phyloP scores from a whole-genome alignment of 2,888 invertebrate genomes.

The Lasioglossum calceatum region DNA sequence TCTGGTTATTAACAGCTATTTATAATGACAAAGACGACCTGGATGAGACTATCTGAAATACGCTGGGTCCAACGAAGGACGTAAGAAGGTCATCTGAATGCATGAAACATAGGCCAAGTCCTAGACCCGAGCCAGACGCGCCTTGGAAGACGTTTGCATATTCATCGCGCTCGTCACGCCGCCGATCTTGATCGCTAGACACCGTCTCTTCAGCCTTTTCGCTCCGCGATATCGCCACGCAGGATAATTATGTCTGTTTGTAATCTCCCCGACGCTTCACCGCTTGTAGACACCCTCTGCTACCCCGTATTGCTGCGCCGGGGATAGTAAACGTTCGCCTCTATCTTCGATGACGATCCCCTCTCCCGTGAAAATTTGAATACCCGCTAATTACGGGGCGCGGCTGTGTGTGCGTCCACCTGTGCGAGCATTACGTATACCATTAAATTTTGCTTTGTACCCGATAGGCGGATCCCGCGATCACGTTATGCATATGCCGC shows the following conservation, averaged over 20 bases:
- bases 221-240: slow-evolving; percentile 34
- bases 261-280: slow-evolving; percentile 55
- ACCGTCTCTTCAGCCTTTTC: slow-evolving; percentile 21
- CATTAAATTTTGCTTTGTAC: slow-evolving; percentile 55
- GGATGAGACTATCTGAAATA: neutral
- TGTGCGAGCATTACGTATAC: slow-evolving; percentile 29
- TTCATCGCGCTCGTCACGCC: slow-evolving; percentile 73
- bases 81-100: slow-evolving; percentile 81
- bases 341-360: slow-evolving; percentile 32
- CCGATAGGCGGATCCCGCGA: slow-evolving; percentile 35
- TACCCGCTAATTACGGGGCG: slow-evolving; percentile 58
- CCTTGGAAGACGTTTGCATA: slow-evolving; percentile 72
- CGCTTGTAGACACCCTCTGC: slow-evolving; percentile 12
- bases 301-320: neutral
- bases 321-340: neutral
- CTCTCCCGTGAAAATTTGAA: slow-evolving; percentile 59
- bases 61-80: neutral
- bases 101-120: slow-evolving; percentile 76
- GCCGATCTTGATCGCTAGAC: slow-evolving; percentile 61
- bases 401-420: neutral
- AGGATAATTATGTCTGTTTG: slow-evolving; percentile 62
- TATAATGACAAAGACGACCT: no score
- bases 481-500: slow-evolving; percentile 46
- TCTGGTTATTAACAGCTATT: no score
- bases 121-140: neutral